These are phyloP conservation scores for Pseudocheirus occidentalis DNA, from an alignment of 2,797 vertebrate genomes.

Conservation along the genomic window DNA sequence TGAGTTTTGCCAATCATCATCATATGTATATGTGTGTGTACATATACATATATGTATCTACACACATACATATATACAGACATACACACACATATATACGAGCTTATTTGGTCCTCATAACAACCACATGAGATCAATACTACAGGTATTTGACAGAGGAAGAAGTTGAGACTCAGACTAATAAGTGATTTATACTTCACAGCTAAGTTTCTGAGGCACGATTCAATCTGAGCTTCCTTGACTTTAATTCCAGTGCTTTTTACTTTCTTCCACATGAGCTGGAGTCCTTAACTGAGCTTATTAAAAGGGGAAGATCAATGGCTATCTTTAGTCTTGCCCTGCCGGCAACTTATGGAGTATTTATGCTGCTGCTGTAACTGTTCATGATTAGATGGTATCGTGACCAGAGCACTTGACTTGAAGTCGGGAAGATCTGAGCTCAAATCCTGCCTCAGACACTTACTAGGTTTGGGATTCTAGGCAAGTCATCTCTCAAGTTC, in stretches of 20 bases:
- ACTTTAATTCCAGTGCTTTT: not conserved
- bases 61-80: no score
- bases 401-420: not conserved
- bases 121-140: not conserved
- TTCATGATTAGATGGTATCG: not conserved
- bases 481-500: not conserved
- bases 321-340: not conserved
- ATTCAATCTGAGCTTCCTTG: not conserved
- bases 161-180: not conserved
- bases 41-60: no score
- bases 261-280: not conserved
- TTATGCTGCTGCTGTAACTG: no score
- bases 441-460: not conserved
- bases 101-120: not conserved
- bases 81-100: no score
- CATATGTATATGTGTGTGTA: no score
- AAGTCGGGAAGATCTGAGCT: not conserved
- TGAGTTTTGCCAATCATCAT: not conserved
- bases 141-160: not conserved
- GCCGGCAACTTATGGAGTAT: no score
- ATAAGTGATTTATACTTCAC: not conserved
- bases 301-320: not conserved
- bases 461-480: not conserved
- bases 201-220: not conserved
- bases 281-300: not conserved